Base-by-base conservation (phyloP, 2,888 invertebrate species). In the Pollenia griseotomentosa region DNA sequence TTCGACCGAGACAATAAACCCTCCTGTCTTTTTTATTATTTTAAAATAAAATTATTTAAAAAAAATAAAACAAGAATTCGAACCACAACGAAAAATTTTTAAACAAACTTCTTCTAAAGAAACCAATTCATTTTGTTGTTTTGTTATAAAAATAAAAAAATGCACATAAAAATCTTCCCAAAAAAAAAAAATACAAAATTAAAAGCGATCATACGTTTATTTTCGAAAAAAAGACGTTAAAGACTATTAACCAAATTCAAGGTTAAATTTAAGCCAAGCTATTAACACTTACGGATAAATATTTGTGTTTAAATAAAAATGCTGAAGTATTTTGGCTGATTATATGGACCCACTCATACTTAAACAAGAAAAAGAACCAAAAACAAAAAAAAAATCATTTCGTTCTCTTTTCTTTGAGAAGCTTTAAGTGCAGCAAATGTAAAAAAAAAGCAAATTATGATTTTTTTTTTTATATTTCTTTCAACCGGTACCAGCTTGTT, bases 161-260 rank as follows among this genome's bases (percentile, higher is more conserved):
- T 82, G 87, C 78, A 85, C 73, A 68, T 78, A 59, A 84, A 87
- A 84, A 33, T 33, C 33, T 55, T 57, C 61, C 9, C n/a, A n/a
- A 84, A 68, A 61, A 53, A 48, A 68, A 59, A 66, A 57, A 40
- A 42, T 11, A 59, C n/a, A 16, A 16, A 53, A 66, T 44, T 66
- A 83, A 63, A 84, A 74, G 14, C 59, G 74, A 79, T 51, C 75
- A 73, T 77, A 75, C 86, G 71, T 84, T 80, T 77, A 70, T 86
- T 84, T 86, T 75, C 57, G 53, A 84, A 63, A 61, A 77, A 63
- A 75, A 83, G 85, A 82, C 75, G 83, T 84, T 87, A 84, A 87
- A 87, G 86, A 87, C 87, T 82, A 79, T 85, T 85, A 85, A 87
- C 87, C 87, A 87, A 85, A 87, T 87, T 87, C 87, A 87, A 87